Percentiles rank a stretch among this genome's conserved stretches.
Evolutionary conservation across 2,113 vertebrate genomes (phyloP).

Genomic region (Limnothrissa miodon): DNA sequence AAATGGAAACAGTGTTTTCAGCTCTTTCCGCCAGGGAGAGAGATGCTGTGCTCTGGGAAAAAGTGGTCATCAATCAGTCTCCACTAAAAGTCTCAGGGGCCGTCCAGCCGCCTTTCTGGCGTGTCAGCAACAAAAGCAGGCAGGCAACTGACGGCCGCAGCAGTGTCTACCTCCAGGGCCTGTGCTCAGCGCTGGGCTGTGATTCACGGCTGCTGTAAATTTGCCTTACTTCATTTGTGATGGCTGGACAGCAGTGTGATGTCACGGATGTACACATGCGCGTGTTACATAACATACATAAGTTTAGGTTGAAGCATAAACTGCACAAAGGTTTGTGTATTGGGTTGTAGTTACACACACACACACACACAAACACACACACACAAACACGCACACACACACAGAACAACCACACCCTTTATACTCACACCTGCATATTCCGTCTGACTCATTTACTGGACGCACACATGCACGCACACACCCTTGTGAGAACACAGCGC

Average conservation of each 20-base stretch:
- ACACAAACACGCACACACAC: neutral
- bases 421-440: neutral
- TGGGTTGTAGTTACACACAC: neutral
- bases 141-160: too few relatives aligned
- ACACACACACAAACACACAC: neutral
- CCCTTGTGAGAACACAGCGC: neutral
- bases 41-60: conserved; percentile 21
- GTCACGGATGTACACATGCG: neutral
- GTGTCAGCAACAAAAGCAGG: neutral
- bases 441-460: neutral
- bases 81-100: neutral
- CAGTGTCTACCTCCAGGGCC: neutral
- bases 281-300: neutral
- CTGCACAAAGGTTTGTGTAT: too few relatives aligned
- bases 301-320: too few relatives aligned
- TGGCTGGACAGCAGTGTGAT: conserved; percentile 12
- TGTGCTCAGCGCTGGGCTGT: neutral
- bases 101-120: conserved; percentile 7
- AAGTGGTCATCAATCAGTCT: conserved; percentile 14
- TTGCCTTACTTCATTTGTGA: neutral
- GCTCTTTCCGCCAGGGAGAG: neutral
- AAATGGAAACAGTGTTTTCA: conserved; percentile 16
- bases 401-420: neutral
- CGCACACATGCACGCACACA: neutral
- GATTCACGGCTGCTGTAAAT: conserved; percentile 21